Evolutionary conservation across 2,113 vertebrate genomes (phyloP), one percentile per base, ranked within the genome.

Genomic region (Cricetomys ansorgei): DNA sequence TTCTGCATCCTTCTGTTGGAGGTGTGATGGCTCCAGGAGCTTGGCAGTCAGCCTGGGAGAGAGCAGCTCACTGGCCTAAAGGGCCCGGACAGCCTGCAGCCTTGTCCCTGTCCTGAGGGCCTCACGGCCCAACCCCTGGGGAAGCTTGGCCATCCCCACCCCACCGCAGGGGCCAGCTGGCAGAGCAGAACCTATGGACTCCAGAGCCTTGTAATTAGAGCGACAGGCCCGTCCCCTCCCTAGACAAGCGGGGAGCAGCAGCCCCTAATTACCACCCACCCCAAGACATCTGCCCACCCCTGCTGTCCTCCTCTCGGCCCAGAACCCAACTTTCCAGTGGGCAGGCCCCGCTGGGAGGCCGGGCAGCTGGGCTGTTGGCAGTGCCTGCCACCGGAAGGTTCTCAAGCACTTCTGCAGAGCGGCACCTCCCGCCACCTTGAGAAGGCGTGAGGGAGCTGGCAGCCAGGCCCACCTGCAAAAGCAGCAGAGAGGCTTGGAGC

Each of bases 241-340:
- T 10, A 94, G 92, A 89, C 85, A 89, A 96, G 83, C 17, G 3
- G 64, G 59, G 72, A 92, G 70, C 59, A 0, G 90, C 96, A 97
- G 95, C 88, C 94, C 81, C 96, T 98, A 96, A 97, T 97, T 98
- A 97, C 91, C 96, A 91, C 94, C 94, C 86, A 62, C 92, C 94
- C 76, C n/a, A 89, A 96, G 96, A 96, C 92, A 96, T 94, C 88
- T 97, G 93, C 86, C 95, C 91, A 91, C 85, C 89, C 76, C 76
- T 72, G 59, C 88, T 94, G 92, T 97, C 97, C 85, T 97, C 90
- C 91, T 81, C 88, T 48, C 1, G 1, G 94, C 88, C 95, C 67
- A 45, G 88, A 93, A 91, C 92, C 90, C 91, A 94, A 27, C 92
- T 97, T 94, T 62, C 70, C 67, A 76, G 81, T 79, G 94, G 94